A percentile compares a stretch with the other conserved stretches of the same genome.
phyloP scores from a whole-genome alignment of 2,797 vertebrate genomes.

The Myotis vivesi region DNA sequence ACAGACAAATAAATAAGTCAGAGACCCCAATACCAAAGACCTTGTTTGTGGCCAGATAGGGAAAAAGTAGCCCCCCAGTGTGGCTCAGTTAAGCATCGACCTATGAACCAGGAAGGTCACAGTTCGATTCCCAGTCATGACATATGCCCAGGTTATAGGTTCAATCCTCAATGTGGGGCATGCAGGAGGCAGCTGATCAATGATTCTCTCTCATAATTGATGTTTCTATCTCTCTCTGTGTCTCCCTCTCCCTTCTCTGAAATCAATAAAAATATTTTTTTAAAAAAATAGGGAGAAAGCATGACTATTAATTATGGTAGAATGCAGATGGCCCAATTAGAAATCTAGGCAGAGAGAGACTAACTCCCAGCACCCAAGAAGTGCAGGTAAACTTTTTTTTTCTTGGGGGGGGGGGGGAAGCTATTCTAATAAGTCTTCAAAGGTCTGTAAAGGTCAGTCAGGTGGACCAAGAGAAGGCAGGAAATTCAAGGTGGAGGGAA shows the following conservation, averaged over 20 bases:
- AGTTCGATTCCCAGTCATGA: no score
- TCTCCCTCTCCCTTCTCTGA: no score
- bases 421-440: not conserved
- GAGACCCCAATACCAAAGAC: not conserved
- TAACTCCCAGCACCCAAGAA: not conserved
- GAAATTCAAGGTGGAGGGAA: not conserved
- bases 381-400: not conserved
- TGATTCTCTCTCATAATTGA: no score
- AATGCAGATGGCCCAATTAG: not conserved
- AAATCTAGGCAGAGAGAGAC: not conserved
- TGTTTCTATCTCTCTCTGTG: no score
- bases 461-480: not conserved
- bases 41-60: not conserved
- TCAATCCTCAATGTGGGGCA: no score
- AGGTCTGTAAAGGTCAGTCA: not conserved
- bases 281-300: no score
- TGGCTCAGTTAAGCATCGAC: no score
- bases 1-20: not conserved
- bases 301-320: not conserved
- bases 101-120: no score
- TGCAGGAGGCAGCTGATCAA: no score
- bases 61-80: no score
- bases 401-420: not conserved
- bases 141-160: no score
- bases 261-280: no score